Evolutionary conservation across 2,113 vertebrate species (phyloP).

Genomic region (Brevimyrus niger): DNA sequence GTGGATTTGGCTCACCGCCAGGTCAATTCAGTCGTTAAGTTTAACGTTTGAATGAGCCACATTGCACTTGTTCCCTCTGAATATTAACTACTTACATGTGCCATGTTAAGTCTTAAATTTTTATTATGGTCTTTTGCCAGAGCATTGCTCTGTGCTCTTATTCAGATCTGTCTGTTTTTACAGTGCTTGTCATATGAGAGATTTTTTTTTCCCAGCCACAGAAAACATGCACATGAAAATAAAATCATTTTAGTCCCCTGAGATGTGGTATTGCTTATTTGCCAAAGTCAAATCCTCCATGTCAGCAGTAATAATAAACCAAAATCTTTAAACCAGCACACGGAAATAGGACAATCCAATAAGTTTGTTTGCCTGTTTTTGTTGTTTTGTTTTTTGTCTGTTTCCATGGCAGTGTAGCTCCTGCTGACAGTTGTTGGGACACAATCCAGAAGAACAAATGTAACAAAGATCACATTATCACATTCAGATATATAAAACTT

Average conservation of each 20-base stretch:
- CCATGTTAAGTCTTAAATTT: neutral
- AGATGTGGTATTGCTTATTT: neutral
- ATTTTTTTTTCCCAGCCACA: neutral
- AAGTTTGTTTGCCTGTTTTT: conserved; percentile 14
- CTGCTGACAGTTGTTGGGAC: neutral
- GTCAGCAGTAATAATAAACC: conserved; percentile 6
- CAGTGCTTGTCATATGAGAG: neutral
- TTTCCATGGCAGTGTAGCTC: neutral
- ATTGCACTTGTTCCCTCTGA: neutral
- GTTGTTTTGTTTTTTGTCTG: neutral
- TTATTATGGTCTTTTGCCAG: neutral
- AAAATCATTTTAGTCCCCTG: neutral
- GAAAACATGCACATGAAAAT: conserved; percentile 14
- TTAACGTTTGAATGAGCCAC: neutral
- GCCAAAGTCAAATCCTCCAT: neutral
- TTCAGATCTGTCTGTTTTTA: neutral
- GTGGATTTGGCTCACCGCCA: neutral
- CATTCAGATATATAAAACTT: neutral
- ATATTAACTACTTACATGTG: conserved; percentile 4
- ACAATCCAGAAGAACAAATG: neutral
- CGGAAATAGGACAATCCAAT: conserved; percentile 12
- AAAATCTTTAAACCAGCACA: conserved; percentile 8
- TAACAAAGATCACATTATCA: neutral
- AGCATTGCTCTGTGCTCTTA: neutral
- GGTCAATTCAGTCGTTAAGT: neutral